Base-by-base conservation (phyloP, 2,113 vertebrate species). In the Erythrocebus patas region DNA sequence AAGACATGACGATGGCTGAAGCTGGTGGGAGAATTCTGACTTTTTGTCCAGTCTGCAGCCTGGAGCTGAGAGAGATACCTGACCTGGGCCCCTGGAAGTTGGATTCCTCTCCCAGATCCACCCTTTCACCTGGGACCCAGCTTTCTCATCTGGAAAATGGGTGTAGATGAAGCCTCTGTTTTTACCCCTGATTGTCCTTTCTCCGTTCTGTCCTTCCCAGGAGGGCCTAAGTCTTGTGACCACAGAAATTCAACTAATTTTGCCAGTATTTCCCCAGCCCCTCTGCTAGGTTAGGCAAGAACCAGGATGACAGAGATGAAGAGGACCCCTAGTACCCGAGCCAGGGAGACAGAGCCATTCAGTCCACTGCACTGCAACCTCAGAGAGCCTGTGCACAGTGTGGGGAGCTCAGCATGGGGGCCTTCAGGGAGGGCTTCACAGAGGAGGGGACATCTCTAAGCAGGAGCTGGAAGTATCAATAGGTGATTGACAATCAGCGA, bases 371-470 rank as follows among this genome's bases (percentile, higher is more conserved):
- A 17, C 7, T 38, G 27, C 23, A 18, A 50, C 55, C 72, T 45
- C n/a, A 4, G 38, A 22, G 13, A 79, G 64, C 27, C n/a, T 43
- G 52, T 83, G 87, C 9, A 2, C 14, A 12, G 40, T 17, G 57
- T 27, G 25, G 27, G 89, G 61, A 70, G 32, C 43, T 57, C 16
- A 18, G 75, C 0, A 11, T 18, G 5, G 16, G n/a, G 18, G 22
- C 75, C 82, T 52, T 30, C 75, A 59, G 80, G 61, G 78, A 82
- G 89, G 80, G 66, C 97, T 89, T 90, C 80, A 14, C 22, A 23
- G 94, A 89, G 27, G 83, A 66, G 76, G 59, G 25, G 6, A 30
- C 1, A 3, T 45, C 18, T 45, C 14, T 13, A 6, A 79, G 81
- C 52, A 79, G 59, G 83, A 30, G 59, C 35, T 40, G 38, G 52